Evolutionary conservation across 2,113 vertebrate genomes (phyloP), one percentile per base, ranked within the genome.

Genomic region (Calyptomena viridis): DNA sequence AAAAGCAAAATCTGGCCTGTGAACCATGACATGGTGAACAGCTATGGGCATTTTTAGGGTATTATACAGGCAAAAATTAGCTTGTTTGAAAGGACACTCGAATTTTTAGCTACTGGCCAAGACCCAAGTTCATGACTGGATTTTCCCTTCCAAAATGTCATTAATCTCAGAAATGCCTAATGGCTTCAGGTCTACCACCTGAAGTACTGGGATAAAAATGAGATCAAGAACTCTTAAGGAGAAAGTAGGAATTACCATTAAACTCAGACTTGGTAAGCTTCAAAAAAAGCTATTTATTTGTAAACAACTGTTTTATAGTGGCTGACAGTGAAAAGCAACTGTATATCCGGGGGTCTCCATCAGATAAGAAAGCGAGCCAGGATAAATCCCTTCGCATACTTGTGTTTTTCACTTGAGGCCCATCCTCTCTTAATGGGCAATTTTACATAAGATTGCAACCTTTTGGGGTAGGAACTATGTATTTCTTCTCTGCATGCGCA

Each of bases 21-120:
- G 49, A 56, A 47, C 18, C 31, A 16, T 68, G 40, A 33, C 20
- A 5, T 30, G 33, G 12, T 0, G 1, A 53, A 49, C 21, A 27
- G 25, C 9, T 27, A 55, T 0, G 8, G 52, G 5, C 35, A 12
- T 60, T 49, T 60, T 75, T 4, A 4, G n/a, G 44, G 19, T 3
- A 6, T 44, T 33, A 15, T 7, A 28, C 5, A 40, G 31, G 30
- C 2, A 19, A 58, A 84, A 93, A 78, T 16, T 16, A 21, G 18
- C 25, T 62, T 14, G 37, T 82, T 44, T 52, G 40, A 53, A 80
- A 74, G 9, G 24, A 53, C 24, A 46, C 20, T 87, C 22, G 50
- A 12, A 37, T 49, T 60, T 87, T 84, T 56, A 87, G 22, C 22
- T 68, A 9, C n/a, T 77, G 40, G 31, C 19, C 25, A 8, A n/a